Conservation (phyloP, 2,797 vertebrate species). For the Alexandromys oeconomus region DNA sequence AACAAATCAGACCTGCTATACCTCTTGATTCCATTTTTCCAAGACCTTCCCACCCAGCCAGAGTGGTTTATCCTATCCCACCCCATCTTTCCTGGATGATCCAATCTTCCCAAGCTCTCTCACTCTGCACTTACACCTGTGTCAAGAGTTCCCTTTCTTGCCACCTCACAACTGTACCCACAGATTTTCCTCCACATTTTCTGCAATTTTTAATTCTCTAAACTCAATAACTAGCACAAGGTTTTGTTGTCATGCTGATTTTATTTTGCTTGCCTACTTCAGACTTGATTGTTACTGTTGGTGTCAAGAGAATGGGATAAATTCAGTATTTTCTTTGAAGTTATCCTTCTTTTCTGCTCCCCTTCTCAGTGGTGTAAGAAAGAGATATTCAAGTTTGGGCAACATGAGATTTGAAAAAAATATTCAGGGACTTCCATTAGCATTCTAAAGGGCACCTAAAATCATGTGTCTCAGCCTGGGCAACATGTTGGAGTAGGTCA, state of each 20-base stretch:
- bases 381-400: background rate
- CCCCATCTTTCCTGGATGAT: background rate
- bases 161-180: background rate
- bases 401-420: background rate
- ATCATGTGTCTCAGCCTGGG: background rate
- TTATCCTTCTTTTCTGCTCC: background rate
- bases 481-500: background rate
- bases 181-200: background rate
- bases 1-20: constrained; percentile 57
- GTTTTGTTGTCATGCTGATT: background rate
- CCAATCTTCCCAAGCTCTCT: background rate
- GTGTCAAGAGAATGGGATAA: constrained; percentile 19
- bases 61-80: background rate
- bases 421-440: background rate
- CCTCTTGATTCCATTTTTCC: background rate
- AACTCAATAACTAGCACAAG: background rate
- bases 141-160: background rate
- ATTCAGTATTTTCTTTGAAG: background rate
- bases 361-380: background rate
- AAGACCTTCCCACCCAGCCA: background rate
- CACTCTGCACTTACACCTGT: background rate
- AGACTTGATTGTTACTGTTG: background rate
- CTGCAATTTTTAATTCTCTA: background rate
- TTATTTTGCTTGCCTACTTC: background rate
- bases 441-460: background rate